Conservation (phyloP, 2,797 vertebrate species). For the Podarcis siculus region DNA sequence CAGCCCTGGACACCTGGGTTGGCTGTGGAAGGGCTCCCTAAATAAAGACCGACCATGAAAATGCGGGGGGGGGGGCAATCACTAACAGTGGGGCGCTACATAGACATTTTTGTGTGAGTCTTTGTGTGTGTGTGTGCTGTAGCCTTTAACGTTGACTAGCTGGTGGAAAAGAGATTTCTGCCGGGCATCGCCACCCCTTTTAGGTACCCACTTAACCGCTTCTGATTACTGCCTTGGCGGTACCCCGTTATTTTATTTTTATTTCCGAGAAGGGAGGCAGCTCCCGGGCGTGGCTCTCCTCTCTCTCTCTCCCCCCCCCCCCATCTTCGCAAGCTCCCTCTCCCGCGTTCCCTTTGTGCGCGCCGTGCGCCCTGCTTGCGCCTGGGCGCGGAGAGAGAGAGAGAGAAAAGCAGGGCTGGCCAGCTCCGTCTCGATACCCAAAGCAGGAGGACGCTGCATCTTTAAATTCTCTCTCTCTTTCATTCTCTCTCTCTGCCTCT, state of each 20-base stretch:
- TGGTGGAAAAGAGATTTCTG: no score
- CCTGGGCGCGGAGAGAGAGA: background rate
- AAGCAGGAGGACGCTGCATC: background rate
- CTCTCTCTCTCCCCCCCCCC: background rate
- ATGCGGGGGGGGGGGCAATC: no score
- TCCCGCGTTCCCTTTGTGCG: background rate
- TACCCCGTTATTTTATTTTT: background rate
- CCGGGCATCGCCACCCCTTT: background rate
- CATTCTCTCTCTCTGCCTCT: slow-evolving; percentile 31
- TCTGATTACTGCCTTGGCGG: background rate
- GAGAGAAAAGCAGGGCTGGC: background rate
- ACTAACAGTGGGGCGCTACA: no score
- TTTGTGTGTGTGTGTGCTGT: no score
- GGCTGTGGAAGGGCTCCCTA: no score
- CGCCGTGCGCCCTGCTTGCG: background rate
- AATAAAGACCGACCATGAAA: no score
- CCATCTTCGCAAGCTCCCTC: background rate
- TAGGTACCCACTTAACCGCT: background rate
- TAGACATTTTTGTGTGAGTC: no score
- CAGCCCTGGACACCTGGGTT: background rate
- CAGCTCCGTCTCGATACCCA: background rate
- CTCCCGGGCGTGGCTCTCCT: background rate
- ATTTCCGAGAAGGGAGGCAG: background rate
- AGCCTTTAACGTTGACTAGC: background rate
- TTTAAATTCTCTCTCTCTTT: slow-evolving; percentile 43